phyloP scores from a whole-genome alignment of 2,797 vertebrate genomes.

The Coregonus suidteri region DNA sequence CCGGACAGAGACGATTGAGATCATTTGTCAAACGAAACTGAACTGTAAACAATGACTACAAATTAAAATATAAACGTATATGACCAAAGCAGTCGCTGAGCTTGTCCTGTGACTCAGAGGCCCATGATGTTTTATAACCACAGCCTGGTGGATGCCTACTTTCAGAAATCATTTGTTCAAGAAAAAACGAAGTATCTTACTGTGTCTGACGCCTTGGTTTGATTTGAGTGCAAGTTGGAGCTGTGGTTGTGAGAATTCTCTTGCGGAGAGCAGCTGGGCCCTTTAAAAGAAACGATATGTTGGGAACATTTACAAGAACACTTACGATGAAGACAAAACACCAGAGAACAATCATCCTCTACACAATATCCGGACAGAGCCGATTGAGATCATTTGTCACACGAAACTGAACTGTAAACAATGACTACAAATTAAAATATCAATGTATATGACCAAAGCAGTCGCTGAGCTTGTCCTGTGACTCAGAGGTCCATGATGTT shows the following conservation, averaged over 20 bases:
- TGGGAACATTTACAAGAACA: background rate
- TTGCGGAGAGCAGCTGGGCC: conserved; percentile 97
- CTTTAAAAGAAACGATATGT: conserved; percentile 67
- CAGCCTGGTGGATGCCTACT: background rate
- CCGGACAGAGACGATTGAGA: too few species aligned
- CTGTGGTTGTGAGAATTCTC: conserved; percentile 97
- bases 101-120: background rate
- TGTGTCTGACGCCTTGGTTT: conserved; percentile 85
- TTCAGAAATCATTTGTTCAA: background rate
- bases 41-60: background rate
- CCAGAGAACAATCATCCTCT: too few species aligned
- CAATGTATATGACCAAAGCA: background rate
- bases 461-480: background rate
- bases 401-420: background rate
- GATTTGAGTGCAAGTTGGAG: conserved; percentile 86
- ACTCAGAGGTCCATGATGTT: background rate
- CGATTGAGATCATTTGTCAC: background rate
- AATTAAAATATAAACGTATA: background rate
- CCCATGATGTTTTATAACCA: background rate
- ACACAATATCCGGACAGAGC: too few species aligned
- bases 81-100: background rate
- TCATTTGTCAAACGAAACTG: background rate
- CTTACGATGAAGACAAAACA: too few species aligned
- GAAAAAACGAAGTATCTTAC: conserved; percentile 74
- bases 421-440: background rate